Conservation (phyloP, 2,797 vertebrate genomes). For the Mus spretus region DNA sequence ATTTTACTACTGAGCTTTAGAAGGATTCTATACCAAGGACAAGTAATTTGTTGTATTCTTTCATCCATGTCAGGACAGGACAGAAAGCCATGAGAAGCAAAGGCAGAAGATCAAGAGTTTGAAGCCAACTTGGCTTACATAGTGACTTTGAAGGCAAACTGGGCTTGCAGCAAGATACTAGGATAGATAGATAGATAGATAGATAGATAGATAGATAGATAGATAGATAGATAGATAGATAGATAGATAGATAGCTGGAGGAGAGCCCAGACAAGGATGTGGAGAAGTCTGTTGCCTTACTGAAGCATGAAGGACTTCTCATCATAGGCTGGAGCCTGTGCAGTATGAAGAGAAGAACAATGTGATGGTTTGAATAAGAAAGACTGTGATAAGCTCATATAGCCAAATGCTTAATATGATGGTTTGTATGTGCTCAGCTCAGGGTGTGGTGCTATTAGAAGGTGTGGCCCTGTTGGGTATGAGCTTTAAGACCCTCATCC, state of each 20-base stretch:
- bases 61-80: not conserved
- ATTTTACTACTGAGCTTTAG: not conserved
- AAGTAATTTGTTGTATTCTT: not conserved
- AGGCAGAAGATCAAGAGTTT: not conserved
- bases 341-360: not conserved
- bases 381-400: no score
- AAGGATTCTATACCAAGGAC: not conserved
- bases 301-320: not conserved
- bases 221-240: not conserved
- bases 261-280: slow-evolving; percentile 23
- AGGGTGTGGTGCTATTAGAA: not conserved
- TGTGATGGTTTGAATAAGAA: not conserved
- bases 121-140: not conserved
- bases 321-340: slow-evolving; percentile 10
- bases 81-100: not conserved
- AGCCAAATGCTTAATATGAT: not conserved
- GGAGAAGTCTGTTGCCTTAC: slow-evolving; percentile 45
- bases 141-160: not conserved
- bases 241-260: not conserved
- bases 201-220: not conserved
- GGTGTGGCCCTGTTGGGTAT: not conserved
- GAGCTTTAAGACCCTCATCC: not conserved
- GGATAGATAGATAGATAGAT: not conserved
- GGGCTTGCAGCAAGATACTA: not conserved
- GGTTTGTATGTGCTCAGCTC: not conserved